phyloP scores from a whole-genome alignment of 2,113 vertebrate species.

The Prietella phreatophila region DNA sequence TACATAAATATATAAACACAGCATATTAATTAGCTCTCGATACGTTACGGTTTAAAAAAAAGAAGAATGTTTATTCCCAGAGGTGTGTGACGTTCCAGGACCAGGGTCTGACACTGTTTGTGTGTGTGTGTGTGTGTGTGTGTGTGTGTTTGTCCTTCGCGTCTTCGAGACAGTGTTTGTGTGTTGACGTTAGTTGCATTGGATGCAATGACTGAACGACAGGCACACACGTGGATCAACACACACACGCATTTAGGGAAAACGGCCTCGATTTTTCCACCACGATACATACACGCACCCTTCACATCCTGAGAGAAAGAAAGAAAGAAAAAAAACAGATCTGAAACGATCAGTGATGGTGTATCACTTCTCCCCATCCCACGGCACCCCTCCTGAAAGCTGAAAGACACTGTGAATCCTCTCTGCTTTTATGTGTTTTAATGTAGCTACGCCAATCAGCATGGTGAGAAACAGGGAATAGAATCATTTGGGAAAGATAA shows the following conservation, averaged over 20 bases:
- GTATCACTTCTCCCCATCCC: constrained; percentile 38
- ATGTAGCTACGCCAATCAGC: constrained; percentile 38
- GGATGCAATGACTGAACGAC: constrained; percentile 40
- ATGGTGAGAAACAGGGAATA: constrained; percentile 26
- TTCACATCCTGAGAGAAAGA: constrained; percentile 14
- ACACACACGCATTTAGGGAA: constrained; percentile 32
- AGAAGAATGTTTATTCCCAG: constrained; percentile 45
- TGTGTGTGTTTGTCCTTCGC: constrained; percentile 42
- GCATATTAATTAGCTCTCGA: constrained; percentile 6
- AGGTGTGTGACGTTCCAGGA: constrained; percentile 53
- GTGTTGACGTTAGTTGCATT: constrained; percentile 35
- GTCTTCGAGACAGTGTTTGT: constrained; percentile 39
- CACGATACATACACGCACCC: constrained; percentile 27
- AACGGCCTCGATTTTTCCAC: constrained; percentile 39
- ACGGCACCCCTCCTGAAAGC: constrained; percentile 52
- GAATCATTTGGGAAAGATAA: constrained; percentile 19
- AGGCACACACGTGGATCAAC: constrained; percentile 10
- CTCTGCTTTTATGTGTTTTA: constrained; percentile 32
- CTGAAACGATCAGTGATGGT: constrained; percentile 24
- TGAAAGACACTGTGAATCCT: constrained; percentile 60
- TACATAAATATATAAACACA: not conserved
- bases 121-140: not conserved
- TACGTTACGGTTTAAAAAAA: not conserved
- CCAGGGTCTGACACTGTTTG: constrained; percentile 56
- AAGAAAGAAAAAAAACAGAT: not conserved